These are phyloP conservation scores for Falco biarmicus DNA, from an alignment of 2,797 vertebrate genomes.

Conservation along the genomic window DNA sequence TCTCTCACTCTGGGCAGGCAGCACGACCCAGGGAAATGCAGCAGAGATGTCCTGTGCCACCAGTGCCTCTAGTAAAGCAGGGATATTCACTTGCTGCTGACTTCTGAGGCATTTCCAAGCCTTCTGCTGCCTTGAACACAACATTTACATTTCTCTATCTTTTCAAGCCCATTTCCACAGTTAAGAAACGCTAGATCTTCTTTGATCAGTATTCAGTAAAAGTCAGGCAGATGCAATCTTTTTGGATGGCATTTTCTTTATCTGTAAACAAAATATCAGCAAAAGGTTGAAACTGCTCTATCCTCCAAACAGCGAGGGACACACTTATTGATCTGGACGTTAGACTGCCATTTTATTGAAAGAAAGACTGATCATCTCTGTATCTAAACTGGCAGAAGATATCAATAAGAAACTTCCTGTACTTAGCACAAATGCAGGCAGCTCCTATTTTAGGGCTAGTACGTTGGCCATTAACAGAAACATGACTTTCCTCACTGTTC, in stretches of 20 bases:
- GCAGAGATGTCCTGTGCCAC: background rate
- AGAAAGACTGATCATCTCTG: conserved; percentile 38
- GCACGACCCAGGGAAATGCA: background rate
- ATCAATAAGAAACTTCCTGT: conserved; percentile 22
- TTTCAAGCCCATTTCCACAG: conserved; percentile 4
- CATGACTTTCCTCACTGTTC: background rate
- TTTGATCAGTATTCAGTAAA: conserved; percentile 38
- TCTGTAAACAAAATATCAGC: conserved; percentile 54
- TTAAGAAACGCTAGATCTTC: background rate
- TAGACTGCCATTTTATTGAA: conserved; percentile 42
- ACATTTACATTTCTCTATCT: background rate
- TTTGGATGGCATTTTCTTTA: conserved; percentile 45
- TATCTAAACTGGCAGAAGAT: conserved; percentile 19
- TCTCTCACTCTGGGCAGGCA: background rate
- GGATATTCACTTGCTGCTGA: background rate
- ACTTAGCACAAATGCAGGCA: background rate
- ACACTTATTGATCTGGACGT: conserved; percentile 1
- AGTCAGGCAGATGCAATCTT: background rate
- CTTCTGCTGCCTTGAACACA: background rate
- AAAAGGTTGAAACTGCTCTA: conserved; percentile 21
- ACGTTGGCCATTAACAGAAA: background rate
- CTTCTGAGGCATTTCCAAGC: background rate
- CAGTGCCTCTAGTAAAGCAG: background rate
- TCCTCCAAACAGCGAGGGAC: conserved; percentile 10
- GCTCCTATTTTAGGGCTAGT: background rate